A percentile compares a stretch with the other conserved stretches of the same genome.
Conservation (phyloP, 35 echinoderm and acorn worm species). For the Nesometra sesokonis region DNA sequence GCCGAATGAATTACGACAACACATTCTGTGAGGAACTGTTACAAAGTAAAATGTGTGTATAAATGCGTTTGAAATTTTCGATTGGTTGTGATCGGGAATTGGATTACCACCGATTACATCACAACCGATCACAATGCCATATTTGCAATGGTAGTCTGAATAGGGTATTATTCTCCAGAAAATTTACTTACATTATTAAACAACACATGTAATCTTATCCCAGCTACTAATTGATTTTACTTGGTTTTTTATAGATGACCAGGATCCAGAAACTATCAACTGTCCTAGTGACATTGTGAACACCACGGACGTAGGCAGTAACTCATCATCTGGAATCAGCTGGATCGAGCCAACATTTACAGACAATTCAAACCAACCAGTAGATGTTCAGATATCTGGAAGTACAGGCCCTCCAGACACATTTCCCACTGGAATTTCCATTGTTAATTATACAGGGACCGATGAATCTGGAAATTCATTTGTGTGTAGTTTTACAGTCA, state of each 20-base stretch:
- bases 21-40: too few relatives aligned
- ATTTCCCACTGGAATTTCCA: constrained; percentile 24
- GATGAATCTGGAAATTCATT: constrained; percentile 14
- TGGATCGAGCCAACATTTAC: neutral
- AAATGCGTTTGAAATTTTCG: too few relatives aligned
- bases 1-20: too few relatives aligned
- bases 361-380: neutral
- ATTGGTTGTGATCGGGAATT: too few relatives aligned
- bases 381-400: neutral
- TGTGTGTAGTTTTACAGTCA: constrained; percentile 14
- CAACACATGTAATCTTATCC: too few relatives aligned
- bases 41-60: too few relatives aligned
- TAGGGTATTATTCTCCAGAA: too few relatives aligned
- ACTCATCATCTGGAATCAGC: neutral
- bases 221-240: too few relatives aligned
- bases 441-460: constrained; percentile 10
- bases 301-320: neutral
- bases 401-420: constrained; percentile 3
- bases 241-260: neutral
- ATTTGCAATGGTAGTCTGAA: too few relatives aligned
- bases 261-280: neutral
- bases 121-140: too few relatives aligned
- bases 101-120: too few relatives aligned
- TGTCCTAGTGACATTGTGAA: neutral
- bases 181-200: too few relatives aligned